Percentiles rank a stretch among this genome's conserved stretches.
These are phyloP conservation scores for Sparidentex hasta DNA, from an alignment of 2,797 vertebrate genomes.

Conservation along the genomic window DNA sequence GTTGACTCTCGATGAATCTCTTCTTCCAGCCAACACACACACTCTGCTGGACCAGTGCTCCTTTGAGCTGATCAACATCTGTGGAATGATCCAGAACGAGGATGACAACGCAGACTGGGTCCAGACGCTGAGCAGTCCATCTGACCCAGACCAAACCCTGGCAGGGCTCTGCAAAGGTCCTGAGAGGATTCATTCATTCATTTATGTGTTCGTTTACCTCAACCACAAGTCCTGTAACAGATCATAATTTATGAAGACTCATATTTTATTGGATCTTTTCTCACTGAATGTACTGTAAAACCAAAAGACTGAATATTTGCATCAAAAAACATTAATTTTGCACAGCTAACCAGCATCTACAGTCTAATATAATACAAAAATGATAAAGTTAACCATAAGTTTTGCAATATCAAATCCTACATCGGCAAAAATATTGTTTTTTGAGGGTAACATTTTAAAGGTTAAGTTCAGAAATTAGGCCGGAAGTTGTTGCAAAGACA, in stretches of 20 bases:
- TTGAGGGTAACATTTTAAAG: not conserved
- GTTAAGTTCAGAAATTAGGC: too few relatives aligned
- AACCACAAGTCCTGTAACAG: too few relatives aligned
- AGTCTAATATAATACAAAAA: not conserved
- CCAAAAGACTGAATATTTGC: too few relatives aligned
- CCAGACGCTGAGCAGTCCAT: slow-evolving; percentile 76
- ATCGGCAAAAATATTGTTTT: not conserved
- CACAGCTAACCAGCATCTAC: too few relatives aligned
- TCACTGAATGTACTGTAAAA: too few relatives aligned
- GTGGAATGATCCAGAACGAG: slow-evolving; percentile 93
- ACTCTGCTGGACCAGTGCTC: slow-evolving; percentile 93
- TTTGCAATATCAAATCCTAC: not conserved
- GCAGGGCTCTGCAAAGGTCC: slow-evolving; percentile 89
- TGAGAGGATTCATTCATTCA: not conserved
- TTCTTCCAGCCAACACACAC: slow-evolving; percentile 85
- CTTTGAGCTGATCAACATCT: slow-evolving; percentile 93
- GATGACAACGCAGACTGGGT: slow-evolving; percentile 88
- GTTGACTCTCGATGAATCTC: not conserved
- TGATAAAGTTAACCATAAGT: not conserved
- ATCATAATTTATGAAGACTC: too few relatives aligned
- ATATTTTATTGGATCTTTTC: too few relatives aligned
- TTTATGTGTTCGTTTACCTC: too few relatives aligned
- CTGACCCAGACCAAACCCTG: slow-evolving; percentile 88
- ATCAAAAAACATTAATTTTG: too few relatives aligned
- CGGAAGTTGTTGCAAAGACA: too few relatives aligned